Base-by-base conservation (phyloP, 2,113 vertebrate species). In the Hippopotamus amphibius region DNA sequence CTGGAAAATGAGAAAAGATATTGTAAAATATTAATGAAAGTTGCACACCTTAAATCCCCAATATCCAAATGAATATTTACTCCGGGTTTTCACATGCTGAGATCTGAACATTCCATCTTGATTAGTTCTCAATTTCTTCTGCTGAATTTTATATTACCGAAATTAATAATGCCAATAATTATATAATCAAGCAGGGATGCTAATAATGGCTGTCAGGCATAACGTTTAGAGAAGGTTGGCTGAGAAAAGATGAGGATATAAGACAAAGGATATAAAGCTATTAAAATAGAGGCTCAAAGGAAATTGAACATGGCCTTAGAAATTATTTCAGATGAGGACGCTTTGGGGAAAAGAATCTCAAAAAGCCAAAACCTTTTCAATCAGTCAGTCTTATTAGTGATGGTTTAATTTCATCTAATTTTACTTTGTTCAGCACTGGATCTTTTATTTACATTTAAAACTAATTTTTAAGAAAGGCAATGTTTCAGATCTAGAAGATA, bases 111-210 rank as follows among this genome's bases (percentile, higher is more conserved):
- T 77, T 94, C 15, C 24, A 66, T 93, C 33, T 86, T 95, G 59
- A 88, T 87, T 90, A 94, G 37, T 92, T 89, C 37, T 96, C 68
- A 77, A 12, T 93, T 95, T 96, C 33, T 80, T 81, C 46, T 89
- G 37, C 68, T 89, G 80, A 48, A 81, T 76, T 95, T 95, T 93
- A 86, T 92, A 96, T 74, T 94, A 37, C 46, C 71, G 28, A 93
- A 97, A 92, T 95, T 92, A 93, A 96, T 93, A 97, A 96, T 86
- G 61, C 53, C 53, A 95, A 96, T 96, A 94, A 93, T 81, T 85
- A 71, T 86, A 69, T 90, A 86, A 95, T 95, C 46, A 92, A 77
- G 65, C 57, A 91, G 5, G 26, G 30, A 95, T 86, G 61, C 63
- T 92, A 82, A 97, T 88, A 95, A 95, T 92, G 84, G 61, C 83